These are phyloP conservation scores for Coryphaenoides rupestris DNA, from an alignment of 2,113 vertebrate genomes.

Conservation along the genomic window DNA sequence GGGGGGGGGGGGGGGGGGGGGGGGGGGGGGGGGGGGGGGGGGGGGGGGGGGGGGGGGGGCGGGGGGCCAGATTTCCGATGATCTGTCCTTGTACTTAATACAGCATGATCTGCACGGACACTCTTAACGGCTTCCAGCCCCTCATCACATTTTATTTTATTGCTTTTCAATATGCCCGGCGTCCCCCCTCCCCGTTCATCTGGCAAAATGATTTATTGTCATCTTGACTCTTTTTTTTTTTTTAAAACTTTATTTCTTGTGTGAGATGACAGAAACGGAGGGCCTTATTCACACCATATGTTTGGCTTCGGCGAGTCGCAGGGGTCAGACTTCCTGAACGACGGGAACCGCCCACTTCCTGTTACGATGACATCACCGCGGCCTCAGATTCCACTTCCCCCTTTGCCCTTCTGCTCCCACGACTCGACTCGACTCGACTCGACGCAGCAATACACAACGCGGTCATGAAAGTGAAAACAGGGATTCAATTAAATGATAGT, in stretches of 20 bases:
- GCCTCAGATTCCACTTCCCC: constrained; percentile 1
- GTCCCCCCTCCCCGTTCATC: constrained; percentile 33
- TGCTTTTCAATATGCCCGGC: constrained; percentile 37
- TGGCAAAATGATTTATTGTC: constrained; percentile 1
- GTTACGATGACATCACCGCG: constrained; percentile 10
- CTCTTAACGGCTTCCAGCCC: constrained; percentile 43
- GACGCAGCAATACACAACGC: too few relatives aligned
- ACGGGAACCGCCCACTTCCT: constrained; percentile 24
- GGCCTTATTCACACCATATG: constrained; percentile 22
- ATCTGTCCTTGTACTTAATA: constrained; percentile 55
- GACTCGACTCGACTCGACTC: too few relatives aligned
- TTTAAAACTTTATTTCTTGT: neutral
- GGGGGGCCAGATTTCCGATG: constrained; percentile 44
- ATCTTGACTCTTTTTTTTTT: neutral
- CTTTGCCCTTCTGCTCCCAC: neutral
- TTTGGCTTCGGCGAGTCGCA: constrained; percentile 7
- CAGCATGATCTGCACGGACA: constrained; percentile 42
- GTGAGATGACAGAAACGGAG: constrained; percentile 19
- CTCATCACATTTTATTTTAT: constrained; percentile 26
- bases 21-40: too few relatives aligned
- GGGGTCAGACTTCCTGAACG: constrained; percentile 5
- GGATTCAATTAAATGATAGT: too few relatives aligned
- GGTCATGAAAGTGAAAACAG: too few relatives aligned
- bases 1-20: too few relatives aligned
- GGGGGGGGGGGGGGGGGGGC: too few relatives aligned